Base-by-base conservation (phyloP, 1,140 invertebrate species). In the Eueides isabella region DNA sequence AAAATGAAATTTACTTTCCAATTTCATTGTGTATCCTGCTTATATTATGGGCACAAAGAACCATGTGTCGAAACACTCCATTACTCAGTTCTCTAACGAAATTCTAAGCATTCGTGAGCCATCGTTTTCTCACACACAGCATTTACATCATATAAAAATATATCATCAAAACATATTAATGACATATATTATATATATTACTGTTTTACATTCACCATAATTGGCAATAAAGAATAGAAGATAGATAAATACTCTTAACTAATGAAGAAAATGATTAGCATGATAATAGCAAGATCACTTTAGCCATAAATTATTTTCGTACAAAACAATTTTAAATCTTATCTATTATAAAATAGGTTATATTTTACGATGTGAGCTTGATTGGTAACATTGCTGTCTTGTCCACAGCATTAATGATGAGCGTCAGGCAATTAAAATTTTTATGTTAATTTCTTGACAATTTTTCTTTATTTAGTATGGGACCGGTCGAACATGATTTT, bases 371-470 rank as follows among this genome's bases (percentile, higher is more conserved):
- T 7, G 29, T 2, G 12, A 11, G 23, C 30, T 14, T 19, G 23
- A 12, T 41, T 11, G 14, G 31, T 28, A 29, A 72, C 55, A 67
- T 28, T n/a, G n/a, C 23, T 5, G 48, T 66, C 63, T 67, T 71
- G 69, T 74, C 69, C 63, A 84, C 77, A 77, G 80, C 82, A 82
- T 84, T 89, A 86, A 88, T 85, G 80, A 83, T 80, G 82, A 75
- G 74, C 78, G 72, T 72, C 72, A 72, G 78, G 85, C 86, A 91
- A 91, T 92, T 92, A 92, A 92, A 89, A 92, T 90, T 83, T 84
- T 91, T 91, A 91, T 91, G 89, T 87, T 90, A 90, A 91, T 90
- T 63, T 38, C n/a, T 62, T 72, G 48, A 81, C 71, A 70, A 75
- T 71, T 74, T n/a, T 73, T 72, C 74, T 70, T 75, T 71, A 75